These are phyloP conservation scores for Pelusios castaneus DNA, from an alignment of 2,113 vertebrate species.

Conservation along the genomic window DNA sequence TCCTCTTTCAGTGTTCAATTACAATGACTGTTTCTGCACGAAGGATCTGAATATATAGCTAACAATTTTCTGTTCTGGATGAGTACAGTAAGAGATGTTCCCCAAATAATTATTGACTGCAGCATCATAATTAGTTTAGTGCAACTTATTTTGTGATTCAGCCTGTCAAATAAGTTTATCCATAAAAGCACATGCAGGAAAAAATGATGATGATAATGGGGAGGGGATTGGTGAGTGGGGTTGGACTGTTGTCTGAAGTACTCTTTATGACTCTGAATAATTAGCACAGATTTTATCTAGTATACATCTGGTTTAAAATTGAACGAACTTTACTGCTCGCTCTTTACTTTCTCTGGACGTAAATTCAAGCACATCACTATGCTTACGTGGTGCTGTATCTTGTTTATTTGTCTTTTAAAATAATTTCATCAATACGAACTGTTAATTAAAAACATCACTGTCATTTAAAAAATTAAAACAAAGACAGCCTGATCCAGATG, in stretches of 20 bases:
- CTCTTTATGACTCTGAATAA: not conserved
- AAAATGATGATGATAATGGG: not conserved
- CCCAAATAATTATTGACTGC: not conserved
- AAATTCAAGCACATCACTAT: not conserved
- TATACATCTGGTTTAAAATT: not conserved
- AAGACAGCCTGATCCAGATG: rapidly evolving
- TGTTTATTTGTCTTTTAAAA: not conserved
- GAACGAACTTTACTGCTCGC: not conserved
- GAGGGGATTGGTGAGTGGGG: not conserved
- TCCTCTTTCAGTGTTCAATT: conserved; percentile 20
- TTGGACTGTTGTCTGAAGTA: not conserved
- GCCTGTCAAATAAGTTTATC: conserved; percentile 13
- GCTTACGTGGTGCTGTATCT: not conserved
- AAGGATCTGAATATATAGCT: conserved; percentile 20
- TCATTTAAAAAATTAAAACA: conserved; percentile 6
- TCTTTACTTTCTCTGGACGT: not conserved
- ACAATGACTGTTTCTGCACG: conserved; percentile 10
- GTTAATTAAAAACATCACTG: conserved; percentile 1
- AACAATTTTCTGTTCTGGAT: conserved; percentile 6
- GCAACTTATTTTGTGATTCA: conserved; percentile 16
- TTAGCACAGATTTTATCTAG: conserved; percentile 14
- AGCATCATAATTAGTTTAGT: not conserved
- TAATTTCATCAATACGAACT: not conserved
- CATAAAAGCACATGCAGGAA: not conserved
- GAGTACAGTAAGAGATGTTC: conserved; percentile 18